These are phyloP conservation scores for Lithobates sylvaticus DNA, from an alignment of 2,797 vertebrate genomes.

Conservation along the genomic window DNA sequence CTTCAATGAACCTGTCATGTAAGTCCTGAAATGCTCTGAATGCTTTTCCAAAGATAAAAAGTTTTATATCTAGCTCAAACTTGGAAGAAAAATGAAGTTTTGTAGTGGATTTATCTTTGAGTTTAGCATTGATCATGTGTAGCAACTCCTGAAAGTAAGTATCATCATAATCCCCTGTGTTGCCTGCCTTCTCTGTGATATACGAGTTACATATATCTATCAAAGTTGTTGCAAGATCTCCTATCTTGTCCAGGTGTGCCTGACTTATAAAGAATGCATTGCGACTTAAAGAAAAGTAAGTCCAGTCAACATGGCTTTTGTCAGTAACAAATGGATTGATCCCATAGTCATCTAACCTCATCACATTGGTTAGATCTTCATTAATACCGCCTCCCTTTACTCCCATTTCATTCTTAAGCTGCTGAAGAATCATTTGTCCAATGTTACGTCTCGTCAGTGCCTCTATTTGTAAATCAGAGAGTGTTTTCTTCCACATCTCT, in stretches of 20 bases:
- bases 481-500: slow-evolving; percentile 70
- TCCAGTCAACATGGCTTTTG: background rate
- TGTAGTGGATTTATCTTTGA: background rate
- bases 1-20: slow-evolving; percentile 71
- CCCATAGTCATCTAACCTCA: background rate
- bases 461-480: slow-evolving; percentile 61
- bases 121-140: background rate
- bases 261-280: background rate
- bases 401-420: slow-evolving; percentile 6
- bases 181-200: background rate
- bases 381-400: background rate
- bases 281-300: background rate
- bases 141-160: slow-evolving; percentile 51
- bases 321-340: background rate
- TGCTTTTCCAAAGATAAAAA: slow-evolving; percentile 72
- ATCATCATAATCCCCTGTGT: background rate
- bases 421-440: background rate
- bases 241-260: background rate
- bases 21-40: slow-evolving; percentile 74
- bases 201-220: background rate
- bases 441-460: background rate
- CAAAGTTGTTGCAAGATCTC: background rate
- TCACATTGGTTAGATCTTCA: background rate
- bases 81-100: background rate
- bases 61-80: slow-evolving; percentile 71